These are phyloP conservation scores for Listronotus bonariensis DNA, from an alignment of 1,140 invertebrate genomes.

Conservation along the genomic window DNA sequence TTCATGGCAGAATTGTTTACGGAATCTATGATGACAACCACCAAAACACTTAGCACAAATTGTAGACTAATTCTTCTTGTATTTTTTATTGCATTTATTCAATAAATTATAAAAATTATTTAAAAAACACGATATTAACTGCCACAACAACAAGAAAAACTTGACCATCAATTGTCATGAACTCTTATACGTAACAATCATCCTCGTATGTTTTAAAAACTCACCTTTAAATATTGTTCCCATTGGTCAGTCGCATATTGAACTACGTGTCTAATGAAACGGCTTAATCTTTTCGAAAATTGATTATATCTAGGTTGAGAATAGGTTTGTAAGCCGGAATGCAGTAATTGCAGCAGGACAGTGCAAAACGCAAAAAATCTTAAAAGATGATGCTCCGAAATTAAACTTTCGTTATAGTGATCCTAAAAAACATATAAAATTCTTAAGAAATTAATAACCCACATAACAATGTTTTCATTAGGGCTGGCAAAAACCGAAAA, in stretches of 20 bases:
- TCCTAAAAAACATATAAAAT: slow-evolving; percentile 49
- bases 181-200: no score
- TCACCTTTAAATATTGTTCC: slow-evolving; percentile 61
- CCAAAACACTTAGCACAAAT: no score
- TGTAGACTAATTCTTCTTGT: no score
- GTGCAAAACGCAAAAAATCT: slow-evolving; percentile 73
- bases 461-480: no score
- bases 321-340: slow-evolving; percentile 71
- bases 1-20: no score
- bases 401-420: slow-evolving; percentile 61
- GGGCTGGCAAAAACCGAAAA: no score
- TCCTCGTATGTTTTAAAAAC: neutral
- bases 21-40: no score
- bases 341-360: slow-evolving; percentile 66
- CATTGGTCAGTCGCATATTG: slow-evolving; percentile 78
- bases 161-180: no score
- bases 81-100: no score
- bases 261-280: slow-evolving; percentile 72
- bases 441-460: no score
- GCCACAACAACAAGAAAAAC: no score
- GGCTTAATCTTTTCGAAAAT: slow-evolving; percentile 70
- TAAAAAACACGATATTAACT: no score
- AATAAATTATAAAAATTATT: neutral
- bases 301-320: slow-evolving; percentile 70
- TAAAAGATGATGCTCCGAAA: slow-evolving; percentile 69